Evolutionary conservation across 2,797 vertebrate species (phyloP), one percentile per base, ranked within the genome.

Genomic region (Esox lucius): DNA sequence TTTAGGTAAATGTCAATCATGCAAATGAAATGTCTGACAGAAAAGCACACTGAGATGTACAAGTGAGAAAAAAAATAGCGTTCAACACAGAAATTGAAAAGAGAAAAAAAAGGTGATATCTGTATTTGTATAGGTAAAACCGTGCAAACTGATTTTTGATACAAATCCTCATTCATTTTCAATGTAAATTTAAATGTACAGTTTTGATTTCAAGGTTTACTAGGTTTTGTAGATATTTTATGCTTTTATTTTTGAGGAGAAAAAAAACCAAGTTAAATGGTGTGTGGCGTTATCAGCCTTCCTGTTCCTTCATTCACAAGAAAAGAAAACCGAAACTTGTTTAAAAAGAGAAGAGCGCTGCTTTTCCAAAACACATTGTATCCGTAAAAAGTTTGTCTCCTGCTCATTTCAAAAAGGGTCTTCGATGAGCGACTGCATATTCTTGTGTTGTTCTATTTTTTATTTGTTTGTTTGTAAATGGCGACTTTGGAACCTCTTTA

Each of bases 111-210:
- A 91, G 90, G 93, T 93, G 94, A 88, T 85, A 91, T 94, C 90
- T 95, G 91, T 95, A 94, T 97, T 97, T 97, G 95, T 96, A 93
- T 92, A 94, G 94, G 92, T 94, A 93, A 88, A 93, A 90, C 75
- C 84, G 93, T 91, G 87, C 91, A 91, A 94, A 91, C 87, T 86
- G 84, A 91, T 91, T 95, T 74, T 93, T 90, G 69, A 90, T 93
- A 92, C 88, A 87, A 90, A 80, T 92, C 91, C 79, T 92, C 87
- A 78, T 85, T 85, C 75, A 82, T 90, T 94, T 94, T 93, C 94
- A 87, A 89, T 99, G 98, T 98, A 99, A 99, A 98, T 98, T 89
- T 96, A 90, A 88, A 88, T 99, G 97, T 99, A 99, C 97, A 99
- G 96, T 96, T 97, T 96, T 98, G 95, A 97, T 98, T 98, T 96